Percentiles rank a stretch among this genome's conserved stretches.
Conservation (phyloP, 2,797 vertebrate genomes). For the Malurus splendens region DNA sequence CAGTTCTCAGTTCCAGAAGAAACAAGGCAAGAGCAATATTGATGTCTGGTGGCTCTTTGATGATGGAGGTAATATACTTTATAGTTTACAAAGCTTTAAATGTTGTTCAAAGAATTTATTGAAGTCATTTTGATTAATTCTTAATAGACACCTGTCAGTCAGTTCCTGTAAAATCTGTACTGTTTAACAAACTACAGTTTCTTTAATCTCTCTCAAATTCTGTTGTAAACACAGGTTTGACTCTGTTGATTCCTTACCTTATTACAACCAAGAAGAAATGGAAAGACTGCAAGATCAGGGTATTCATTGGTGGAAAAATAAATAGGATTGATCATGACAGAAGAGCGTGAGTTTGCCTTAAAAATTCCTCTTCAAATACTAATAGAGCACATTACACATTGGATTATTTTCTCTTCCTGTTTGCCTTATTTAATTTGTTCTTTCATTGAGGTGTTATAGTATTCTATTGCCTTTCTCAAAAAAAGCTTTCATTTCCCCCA, state of each 20-base stretch:
- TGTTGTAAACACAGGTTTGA: conserved; percentile 78
- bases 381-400: not conserved
- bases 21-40: conserved; percentile 93
- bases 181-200: not conserved
- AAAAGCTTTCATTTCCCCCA: fast-evolving
- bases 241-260: conserved; percentile 92
- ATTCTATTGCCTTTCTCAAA: not conserved
- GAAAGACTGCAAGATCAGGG: conserved; percentile 94
- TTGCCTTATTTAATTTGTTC: not conserved
- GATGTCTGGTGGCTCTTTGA: conserved; percentile 99
- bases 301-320: conserved; percentile 97
- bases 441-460: not conserved
- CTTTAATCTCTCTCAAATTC: conserved; percentile 9
- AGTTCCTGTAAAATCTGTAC: not conserved
- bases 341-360: conserved; percentile 83
- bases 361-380: not conserved
- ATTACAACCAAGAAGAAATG: conserved; percentile 94
- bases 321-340: conserved; percentile 97
- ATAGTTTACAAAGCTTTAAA: not conserved
- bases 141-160: not conserved
- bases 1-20: conserved; percentile 92
- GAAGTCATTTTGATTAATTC: not conserved
- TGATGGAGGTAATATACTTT: conserved; percentile 83
- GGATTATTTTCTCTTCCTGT: not conserved
- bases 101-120: not conserved